Base-by-base conservation (phyloP, 2,797 vertebrate species). In the Gymnocypris eckloni region DNA sequence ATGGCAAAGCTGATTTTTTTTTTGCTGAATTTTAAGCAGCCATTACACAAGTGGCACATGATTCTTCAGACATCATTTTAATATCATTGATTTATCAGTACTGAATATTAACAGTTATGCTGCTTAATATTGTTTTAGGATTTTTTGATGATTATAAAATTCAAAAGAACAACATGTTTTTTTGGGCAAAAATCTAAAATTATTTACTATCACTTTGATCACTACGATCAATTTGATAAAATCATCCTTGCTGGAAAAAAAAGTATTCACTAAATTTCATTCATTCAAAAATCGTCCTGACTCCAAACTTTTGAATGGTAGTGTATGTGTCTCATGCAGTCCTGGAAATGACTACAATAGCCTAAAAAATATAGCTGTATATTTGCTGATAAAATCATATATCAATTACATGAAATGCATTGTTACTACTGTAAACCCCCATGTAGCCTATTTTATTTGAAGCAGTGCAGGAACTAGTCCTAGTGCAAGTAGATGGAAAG, bases 391-490 rank as follows among this genome's bases (percentile, higher is more conserved):
- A 16, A 59, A 64, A 81, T 41, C 67, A 16, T 43, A 43, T 52
- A 16, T 76, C n/a, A 45, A 41, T 43, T 16, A 16, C 41, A 73
- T 61, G 15, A 73, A 80, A 81, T 18, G 48, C 71, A 64, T 33
- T 7, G 7, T 28, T 71, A 66, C 41, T 8, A 37, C 15, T 37
- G 15, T 16, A 16, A 54, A 83, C 28, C 15, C 50, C 48, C 0
- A 16, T 28, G 22, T 56, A 13, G 25, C 6, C 20, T 15, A 64
- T 73, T 61, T 54, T 54, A 33, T 41, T 7, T 69, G 8, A 56
- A 72, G 56, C 39, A 83, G 61, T 50, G n/a, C 10, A 82, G 16
- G 41, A 66, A 75, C 54, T 77, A 79, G 39, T 37, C 37, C 45
- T 81, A 69, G 22, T 10, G 52, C 22, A 80, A 48, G 48, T 18